These are phyloP conservation scores for Polia nebulosa DNA, from an alignment of 2,888 invertebrate genomes.

Conservation along the genomic window DNA sequence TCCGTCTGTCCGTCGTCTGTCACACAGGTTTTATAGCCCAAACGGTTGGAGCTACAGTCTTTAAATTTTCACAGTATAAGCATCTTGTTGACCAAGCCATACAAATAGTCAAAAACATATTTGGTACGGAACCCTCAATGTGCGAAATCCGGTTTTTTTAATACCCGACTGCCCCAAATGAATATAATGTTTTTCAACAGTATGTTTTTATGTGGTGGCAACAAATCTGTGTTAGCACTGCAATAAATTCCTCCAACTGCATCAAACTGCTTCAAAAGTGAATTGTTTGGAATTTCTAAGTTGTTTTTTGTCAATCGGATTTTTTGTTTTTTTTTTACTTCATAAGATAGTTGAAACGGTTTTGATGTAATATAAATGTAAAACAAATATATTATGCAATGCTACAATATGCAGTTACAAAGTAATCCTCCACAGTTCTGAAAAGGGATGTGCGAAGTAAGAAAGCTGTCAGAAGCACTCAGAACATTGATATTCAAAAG, in stretches of 20 bases:
- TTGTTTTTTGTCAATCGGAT: neutral
- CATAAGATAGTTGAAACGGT: neutral
- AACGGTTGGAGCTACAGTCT: no score
- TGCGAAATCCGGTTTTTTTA: neutral
- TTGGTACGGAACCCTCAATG: no score
- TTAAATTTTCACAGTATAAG: no score
- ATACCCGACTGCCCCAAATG: no score
- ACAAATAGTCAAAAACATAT: no score
- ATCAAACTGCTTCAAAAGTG: no score
- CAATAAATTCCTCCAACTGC: neutral
- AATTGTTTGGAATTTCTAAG: neutral
- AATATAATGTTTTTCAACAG: no score
- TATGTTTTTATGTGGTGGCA: neutral
- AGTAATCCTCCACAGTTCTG: neutral
- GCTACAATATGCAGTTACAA: neutral
- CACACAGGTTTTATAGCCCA: no score
- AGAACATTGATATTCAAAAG: slow-evolving; percentile 22
- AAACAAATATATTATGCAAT: neutral
- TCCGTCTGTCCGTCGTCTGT: no score
- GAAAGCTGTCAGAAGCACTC: neutral
- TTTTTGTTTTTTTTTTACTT: no score
- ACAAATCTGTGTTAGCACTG: neutral
- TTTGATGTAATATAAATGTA: neutral
- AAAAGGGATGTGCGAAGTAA: neutral
- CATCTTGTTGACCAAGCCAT: no score